Conservation (phyloP, 2,888 invertebrate genomes). For the Nephrocerus scutellatus region DNA sequence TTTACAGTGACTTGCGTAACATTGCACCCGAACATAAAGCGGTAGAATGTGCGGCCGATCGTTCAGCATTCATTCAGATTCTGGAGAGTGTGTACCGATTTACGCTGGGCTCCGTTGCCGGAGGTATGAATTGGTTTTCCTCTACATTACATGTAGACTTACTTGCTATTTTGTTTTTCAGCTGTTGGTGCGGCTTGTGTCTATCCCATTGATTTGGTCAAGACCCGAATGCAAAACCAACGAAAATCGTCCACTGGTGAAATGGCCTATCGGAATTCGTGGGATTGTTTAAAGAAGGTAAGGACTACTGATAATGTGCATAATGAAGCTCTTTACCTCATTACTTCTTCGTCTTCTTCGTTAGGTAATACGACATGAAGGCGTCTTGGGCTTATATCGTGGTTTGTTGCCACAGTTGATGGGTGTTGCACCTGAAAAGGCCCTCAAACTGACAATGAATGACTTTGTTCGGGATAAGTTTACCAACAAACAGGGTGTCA, state of each 20-base stretch:
- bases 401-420: conserved; percentile 93
- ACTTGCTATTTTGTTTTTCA: no score
- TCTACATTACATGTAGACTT: conserved; percentile 7
- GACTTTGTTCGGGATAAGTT: conserved; percentile 94
- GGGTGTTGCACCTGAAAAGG: conserved; percentile 98
- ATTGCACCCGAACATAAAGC: conserved; percentile 93
- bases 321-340: no score
- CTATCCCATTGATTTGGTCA: conserved; percentile 98
- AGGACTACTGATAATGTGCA: no score
- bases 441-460: conserved; percentile 95
- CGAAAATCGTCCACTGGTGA: conserved; percentile 93
- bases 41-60: conserved; percentile 83
- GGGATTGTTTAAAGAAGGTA: conserved; percentile 94
- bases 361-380: conserved; percentile 72
- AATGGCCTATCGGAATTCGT: conserved; percentile 91
- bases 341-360: no score
- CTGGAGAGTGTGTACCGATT: conserved; percentile 92
- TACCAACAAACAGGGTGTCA: conserved; percentile 75
- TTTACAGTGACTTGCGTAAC: conserved; percentile 80
- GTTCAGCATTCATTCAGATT: conserved; percentile 77
- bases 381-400: conserved; percentile 81
- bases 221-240: conserved; percentile 99
- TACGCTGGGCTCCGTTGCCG: conserved; percentile 82
- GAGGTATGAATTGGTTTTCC: conserved; percentile 58
- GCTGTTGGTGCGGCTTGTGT: conserved; percentile 98